Percentiles rank a stretch among this genome's conserved stretches.
These are phyloP conservation scores for Sebastes fasciatus DNA, from an alignment of 2,113 vertebrate genomes.

Conservation along the genomic window DNA sequence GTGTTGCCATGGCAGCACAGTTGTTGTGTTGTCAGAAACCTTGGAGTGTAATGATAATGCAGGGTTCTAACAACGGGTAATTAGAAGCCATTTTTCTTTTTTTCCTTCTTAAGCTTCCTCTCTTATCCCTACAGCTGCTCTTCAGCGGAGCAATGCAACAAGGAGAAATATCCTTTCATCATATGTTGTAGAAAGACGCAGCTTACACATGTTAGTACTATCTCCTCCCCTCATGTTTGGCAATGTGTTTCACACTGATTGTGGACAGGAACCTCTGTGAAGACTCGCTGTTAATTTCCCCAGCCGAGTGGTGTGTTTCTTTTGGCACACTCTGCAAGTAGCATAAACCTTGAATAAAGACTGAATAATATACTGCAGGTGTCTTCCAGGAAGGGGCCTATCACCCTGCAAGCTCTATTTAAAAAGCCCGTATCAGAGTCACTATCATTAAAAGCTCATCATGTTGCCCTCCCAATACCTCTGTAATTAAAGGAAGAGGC, in stretches of 20 bases:
- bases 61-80: slow-evolving; percentile 62
- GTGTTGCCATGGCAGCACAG: slow-evolving; percentile 73
- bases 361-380: slow-evolving; percentile 40
- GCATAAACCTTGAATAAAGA: slow-evolving; percentile 22
- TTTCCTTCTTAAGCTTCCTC: slow-evolving; percentile 17
- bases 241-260: slow-evolving; percentile 55
- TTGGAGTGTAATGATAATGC: slow-evolving; percentile 71
- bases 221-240: slow-evolving; percentile 15
- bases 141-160: slow-evolving; percentile 17
- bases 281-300: slow-evolving; percentile 48
- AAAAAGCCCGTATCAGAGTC: slow-evolving; percentile 27
- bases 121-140: slow-evolving; percentile 20
- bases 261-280: slow-evolving; percentile 45
- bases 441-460: slow-evolving; percentile 59
- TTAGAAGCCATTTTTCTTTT: slow-evolving; percentile 61
- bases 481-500: slow-evolving; percentile 53
- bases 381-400: slow-evolving; percentile 29
- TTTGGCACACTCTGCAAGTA: slow-evolving; percentile 24
- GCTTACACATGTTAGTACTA: slow-evolving; percentile 8
- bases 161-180: slow-evolving; percentile 39
- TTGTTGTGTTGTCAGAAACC: slow-evolving; percentile 70
- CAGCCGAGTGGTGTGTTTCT: slow-evolving; percentile 22
- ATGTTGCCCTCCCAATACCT: slow-evolving; percentile 19
- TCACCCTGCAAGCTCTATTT: slow-evolving; percentile 38
- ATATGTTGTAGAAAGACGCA: slow-evolving; percentile 13